Evolutionary conservation across 2,888 invertebrate species (phyloP).

Genomic region (Oligia latruncula): DNA sequence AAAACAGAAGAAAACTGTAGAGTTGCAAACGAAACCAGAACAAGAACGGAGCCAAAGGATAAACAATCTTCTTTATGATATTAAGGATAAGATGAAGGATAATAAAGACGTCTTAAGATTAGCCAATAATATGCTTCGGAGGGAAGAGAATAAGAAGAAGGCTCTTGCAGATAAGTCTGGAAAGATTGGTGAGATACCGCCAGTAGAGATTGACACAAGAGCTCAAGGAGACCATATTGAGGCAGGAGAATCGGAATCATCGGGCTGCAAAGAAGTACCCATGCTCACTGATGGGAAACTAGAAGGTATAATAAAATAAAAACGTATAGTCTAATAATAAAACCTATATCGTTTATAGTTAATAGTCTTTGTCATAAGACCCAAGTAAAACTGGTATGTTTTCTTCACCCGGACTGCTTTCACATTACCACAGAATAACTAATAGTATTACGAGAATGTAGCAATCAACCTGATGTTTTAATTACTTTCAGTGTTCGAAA

Average conservation of each 20-base stretch:
- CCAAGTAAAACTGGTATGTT: neutral
- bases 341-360: neutral
- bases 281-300: constrained; percentile 22
- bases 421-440: neutral
- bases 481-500: constrained; percentile 42
- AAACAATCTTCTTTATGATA: constrained; percentile 80
- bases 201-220: constrained; percentile 71
- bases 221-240: constrained; percentile 79
- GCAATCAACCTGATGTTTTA: neutral
- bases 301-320: constrained; percentile 33
- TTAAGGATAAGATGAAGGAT: constrained; percentile 86
- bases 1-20: constrained; percentile 70
- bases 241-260: constrained; percentile 28
- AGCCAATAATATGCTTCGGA: constrained; percentile 81
- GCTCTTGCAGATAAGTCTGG: constrained; percentile 57
- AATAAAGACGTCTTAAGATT: constrained; percentile 84
- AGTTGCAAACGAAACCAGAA: constrained; percentile 75
- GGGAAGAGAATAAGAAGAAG: constrained; percentile 78
- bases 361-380: neutral
- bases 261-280: constrained; percentile 19
- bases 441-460: neutral
- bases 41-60: constrained; percentile 79
- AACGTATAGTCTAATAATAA: neutral
- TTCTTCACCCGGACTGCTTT: neutral
- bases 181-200: constrained; percentile 66